Base-by-base conservation (phyloP, 2,888 invertebrate species). In the Meloe dianella region DNA sequence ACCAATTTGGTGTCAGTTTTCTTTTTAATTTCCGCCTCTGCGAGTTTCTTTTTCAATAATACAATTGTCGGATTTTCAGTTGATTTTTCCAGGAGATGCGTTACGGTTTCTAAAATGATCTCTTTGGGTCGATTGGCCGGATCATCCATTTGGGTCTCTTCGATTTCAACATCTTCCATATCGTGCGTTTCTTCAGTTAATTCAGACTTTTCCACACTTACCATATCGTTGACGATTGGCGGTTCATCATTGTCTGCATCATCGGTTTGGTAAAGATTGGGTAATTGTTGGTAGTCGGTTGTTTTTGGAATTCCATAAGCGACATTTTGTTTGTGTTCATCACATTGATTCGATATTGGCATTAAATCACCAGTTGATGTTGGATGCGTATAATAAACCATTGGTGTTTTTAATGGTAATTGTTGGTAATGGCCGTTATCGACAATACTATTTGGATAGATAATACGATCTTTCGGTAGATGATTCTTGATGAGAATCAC, bases 121-220 rank as follows among this genome's bases (percentile, higher is more conserved):
- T 69, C 66, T 29, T 59, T 57, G 2, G 61, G 59, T 35, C 61
- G 20, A 32, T 30, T 30, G 4, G 41, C 51, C 12, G 66, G 66
- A 30, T 66, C 66, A 5, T 65, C 64, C 24, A 64, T 27, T 20
- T 30, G 63, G 4, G 51, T 65, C 14, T 67, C 67, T 20, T 65
- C 35, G 24, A 67, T 65, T 64, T 67, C 65, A 6, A 67, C 65
- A 60, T 70, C 65, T 61, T 63, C 67, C 59, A 67, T 9, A 60
- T 67, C 70, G 41, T 66, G 68, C 6, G 70, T 63, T 67, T 76
- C 73, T 41, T 66, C 68, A 20, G 70, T 71, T 58, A 75, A 54
- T 66, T 71, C 70, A n/a, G 71, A 67, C 54, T 66, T 57, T 67
- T 74, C 75, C 58, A 64, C 35, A 57, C 64, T 67, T 35, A 75